Evolutionary conservation across 1,140 invertebrate genomes (phyloP), one percentile per base, ranked within the genome.

Genomic region (Drosophila parvula): DNA sequence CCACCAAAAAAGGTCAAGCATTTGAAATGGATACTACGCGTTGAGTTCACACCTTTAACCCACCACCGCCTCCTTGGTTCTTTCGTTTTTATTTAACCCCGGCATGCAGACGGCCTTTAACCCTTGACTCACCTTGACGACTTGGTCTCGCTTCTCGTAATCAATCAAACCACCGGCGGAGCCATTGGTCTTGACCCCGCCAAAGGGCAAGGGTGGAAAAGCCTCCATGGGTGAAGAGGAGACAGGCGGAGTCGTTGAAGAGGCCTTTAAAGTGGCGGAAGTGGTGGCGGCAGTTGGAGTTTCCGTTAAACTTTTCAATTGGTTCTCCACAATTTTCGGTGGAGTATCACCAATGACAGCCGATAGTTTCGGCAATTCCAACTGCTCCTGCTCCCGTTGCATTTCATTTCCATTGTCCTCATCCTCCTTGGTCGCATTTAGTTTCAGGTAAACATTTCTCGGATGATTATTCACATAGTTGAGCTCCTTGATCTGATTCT

Each of bases 391-490:
- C 30, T 63, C 51, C 28, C 56, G 28, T 10, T 59, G 63, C 53
- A 55, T 57, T 8, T 47, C 53, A 16, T 40, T 30, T 0, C 32
- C 43, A 14, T 22, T 43, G 12, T 48, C 18, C 7, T 14, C 51
- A 11, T 62, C 36, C 2, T 51, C 53, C 16, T 45, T 43, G 41
- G 48, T 80, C 18, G 38, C 63, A 57, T 80, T 78, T 1, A 71
- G 30, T 40, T 69, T 81, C 3, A 60, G 53, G 18, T 71, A 79
- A 27, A 76, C 58, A 41, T 91, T 91, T 38, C 80, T 78, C 14
- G 90, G 90, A 81, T 91, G 90, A 71, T 91, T 91, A 56, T 90
- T 90, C 28, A 81, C 86, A 59, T 90, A 90, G 57, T 90, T 90
- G 7, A 90, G 68, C 40, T 90, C 86, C 64, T 90, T 90, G 47